Conservation (phyloP, 2,113 vertebrate genomes). For the Aegotheles bennettii region DNA sequence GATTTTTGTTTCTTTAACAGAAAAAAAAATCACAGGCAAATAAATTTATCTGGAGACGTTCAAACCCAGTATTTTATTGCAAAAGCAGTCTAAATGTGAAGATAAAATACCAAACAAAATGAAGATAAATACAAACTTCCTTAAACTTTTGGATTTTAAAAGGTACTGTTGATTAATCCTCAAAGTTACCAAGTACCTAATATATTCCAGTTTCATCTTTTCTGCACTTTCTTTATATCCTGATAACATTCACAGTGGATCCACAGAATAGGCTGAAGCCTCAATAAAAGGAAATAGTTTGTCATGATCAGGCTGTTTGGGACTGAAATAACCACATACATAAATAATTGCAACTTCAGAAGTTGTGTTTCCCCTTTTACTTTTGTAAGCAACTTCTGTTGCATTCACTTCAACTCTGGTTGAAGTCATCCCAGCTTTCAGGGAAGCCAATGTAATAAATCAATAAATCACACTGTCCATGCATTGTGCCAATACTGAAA, state of each 20-base stretch:
- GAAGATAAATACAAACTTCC: not conserved
- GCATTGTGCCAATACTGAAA: not conserved
- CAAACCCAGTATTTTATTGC: not conserved
- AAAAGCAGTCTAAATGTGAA: not conserved
- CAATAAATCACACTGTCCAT: not conserved
- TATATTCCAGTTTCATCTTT: not conserved
- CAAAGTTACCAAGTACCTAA: not conserved
- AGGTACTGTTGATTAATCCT: not conserved
- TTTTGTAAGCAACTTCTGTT: not conserved
- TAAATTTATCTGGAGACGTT: not conserved
- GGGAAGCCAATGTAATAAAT: not conserved
- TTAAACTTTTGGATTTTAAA: not conserved
- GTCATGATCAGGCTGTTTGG: not conserved
- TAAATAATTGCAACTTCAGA: not conserved
- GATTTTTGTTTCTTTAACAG: not conserved
- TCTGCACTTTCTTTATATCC: not conserved
- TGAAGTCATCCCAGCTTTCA: not conserved
- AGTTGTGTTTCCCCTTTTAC: not conserved
- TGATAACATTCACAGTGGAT: not conserved
- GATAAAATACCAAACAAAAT: not conserved
- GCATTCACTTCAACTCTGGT: not conserved
- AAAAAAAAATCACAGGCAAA: not conserved
- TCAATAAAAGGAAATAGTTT: not conserved
- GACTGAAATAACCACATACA: not conserved
- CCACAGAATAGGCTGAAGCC: not conserved